These are phyloP conservation scores for Podotricha telesiphe DNA, from an alignment of 2,888 invertebrate genomes.

Conservation along the genomic window DNA sequence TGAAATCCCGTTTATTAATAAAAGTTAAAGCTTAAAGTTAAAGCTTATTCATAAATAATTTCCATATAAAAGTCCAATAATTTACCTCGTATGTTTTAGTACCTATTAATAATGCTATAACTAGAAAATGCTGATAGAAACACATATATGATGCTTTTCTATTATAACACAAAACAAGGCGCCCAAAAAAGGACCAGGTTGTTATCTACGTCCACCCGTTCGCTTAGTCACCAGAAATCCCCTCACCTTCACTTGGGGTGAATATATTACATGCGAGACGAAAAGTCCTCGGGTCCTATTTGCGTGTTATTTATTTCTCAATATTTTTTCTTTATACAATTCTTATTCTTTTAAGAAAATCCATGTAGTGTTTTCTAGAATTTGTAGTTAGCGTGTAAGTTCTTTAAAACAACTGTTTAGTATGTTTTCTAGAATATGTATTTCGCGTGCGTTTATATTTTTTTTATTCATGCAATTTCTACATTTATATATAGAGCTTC, in stretches of 20 bases:
- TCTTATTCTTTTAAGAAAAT: no score
- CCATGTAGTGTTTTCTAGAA: conserved; percentile 3
- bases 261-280: conserved; percentile 39
- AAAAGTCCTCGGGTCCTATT: conserved; percentile 29
- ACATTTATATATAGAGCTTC: no score
- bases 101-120: background rate
- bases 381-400: conserved; percentile 7
- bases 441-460: background rate
- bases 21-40: no score
- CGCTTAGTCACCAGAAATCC: conserved; percentile 42
- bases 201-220: conserved; percentile 24
- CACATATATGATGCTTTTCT: background rate
- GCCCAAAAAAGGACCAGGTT: conserved; percentile 9
- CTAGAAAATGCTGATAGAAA: background rate
- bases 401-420: background rate
- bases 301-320: conserved; percentile 31
- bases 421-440: background rate
- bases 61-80: no score
- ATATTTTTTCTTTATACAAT: conserved; percentile 10
- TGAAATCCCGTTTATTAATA: no score
- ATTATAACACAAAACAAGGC: background rate
- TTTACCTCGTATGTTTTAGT: no score
- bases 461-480: background rate
- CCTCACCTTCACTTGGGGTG: conserved; percentile 29
- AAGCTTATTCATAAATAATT: no score